Evolutionary conservation across 2,888 invertebrate species (phyloP), one percentile per base, ranked within the genome.

Genomic region (Tiphia femorata): DNA sequence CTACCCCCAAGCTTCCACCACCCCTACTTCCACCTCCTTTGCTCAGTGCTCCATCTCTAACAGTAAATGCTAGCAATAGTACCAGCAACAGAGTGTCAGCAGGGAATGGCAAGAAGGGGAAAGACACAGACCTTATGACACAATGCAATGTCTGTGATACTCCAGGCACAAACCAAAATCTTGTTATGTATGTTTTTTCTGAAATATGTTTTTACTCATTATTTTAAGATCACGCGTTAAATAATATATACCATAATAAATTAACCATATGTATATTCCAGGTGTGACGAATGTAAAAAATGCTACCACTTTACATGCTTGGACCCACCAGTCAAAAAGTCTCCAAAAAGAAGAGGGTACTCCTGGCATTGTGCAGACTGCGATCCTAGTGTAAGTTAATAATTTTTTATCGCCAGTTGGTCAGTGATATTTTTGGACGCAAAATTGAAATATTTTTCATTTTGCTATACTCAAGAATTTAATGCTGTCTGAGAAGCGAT

Each of bases 281-380:
- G 95, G 81, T 97, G 97, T 84, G 96, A 97, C 84, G 95, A 94
- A 81, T 97, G 97, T 84, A 88, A 88, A 78, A 92, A 93, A 79
- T 90, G 92, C 73, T 97, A 95, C 85, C 97, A 97, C 85, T 96
- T 97, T 83, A 90, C 90, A 59, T 97, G 97, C 84, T 86, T 97
- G 75, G 94, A 96, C 84, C 97, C 97, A 44, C 97, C 97, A 10
- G 87, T 96, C 10, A 96, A 95, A 84, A 96, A 96, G 84, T 93
- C 95, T 57, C 97, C 97, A 1, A 97, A 97, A 86, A 91, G 92
- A 75, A 90, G 96, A 49, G 96, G 97, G 25, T 97, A 96, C 82
- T 94, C 94, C 10, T 97, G 97, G 97, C 95, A 95, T 84, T 97
- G 97, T 84, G 95, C 95, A 46, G 95, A 95, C 83, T 97, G 97